Conservation (phyloP, 2,888 invertebrate species). For the Oegoconia quadripuncta region DNA sequence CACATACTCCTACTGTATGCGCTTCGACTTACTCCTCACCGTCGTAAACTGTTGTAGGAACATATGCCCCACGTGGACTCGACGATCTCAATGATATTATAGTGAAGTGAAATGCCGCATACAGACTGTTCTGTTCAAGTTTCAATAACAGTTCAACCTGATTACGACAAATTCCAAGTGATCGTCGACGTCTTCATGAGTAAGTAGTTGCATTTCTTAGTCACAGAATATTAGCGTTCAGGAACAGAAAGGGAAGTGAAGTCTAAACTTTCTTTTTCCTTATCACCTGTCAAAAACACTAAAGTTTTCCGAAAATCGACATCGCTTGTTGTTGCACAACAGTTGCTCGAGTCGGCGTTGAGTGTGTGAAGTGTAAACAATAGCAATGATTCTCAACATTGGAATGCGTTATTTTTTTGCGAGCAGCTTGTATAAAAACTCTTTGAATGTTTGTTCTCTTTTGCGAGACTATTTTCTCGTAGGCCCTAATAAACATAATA, state of each 20-base stretch:
- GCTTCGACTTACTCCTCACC: slow-evolving; percentile 13
- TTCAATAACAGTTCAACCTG: slow-evolving; percentile 69
- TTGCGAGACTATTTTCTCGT: too few relatives aligned
- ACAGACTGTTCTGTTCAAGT: slow-evolving; percentile 71
- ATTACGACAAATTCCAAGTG: slow-evolving; percentile 65
- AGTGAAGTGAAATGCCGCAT: slow-evolving; percentile 71
- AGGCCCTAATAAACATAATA: too few relatives aligned
- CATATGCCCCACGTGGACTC: slow-evolving; percentile 24
- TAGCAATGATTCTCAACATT: background rate
- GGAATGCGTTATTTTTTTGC: too few relatives aligned
- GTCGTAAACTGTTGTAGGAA: slow-evolving; percentile 6
- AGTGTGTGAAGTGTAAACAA: slow-evolving; percentile 1
- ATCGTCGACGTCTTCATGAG: slow-evolving; percentile 77
- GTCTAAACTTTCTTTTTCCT: background rate
- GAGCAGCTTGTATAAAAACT: too few relatives aligned
- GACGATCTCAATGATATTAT: slow-evolving; percentile 47
- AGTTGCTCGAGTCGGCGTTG: too few relatives aligned
- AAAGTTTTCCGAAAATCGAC: too few relatives aligned
- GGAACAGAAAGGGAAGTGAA: background rate
- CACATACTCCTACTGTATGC: slow-evolving; percentile 10
- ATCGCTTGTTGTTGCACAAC: too few relatives aligned
- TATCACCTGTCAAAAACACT: too few relatives aligned
- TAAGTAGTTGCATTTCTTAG: slow-evolving; percentile 40
- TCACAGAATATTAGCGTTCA: background rate
- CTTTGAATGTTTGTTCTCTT: too few relatives aligned